Base-by-base conservation (phyloP, 2,113 vertebrate species). In the Scomber japonicus region DNA sequence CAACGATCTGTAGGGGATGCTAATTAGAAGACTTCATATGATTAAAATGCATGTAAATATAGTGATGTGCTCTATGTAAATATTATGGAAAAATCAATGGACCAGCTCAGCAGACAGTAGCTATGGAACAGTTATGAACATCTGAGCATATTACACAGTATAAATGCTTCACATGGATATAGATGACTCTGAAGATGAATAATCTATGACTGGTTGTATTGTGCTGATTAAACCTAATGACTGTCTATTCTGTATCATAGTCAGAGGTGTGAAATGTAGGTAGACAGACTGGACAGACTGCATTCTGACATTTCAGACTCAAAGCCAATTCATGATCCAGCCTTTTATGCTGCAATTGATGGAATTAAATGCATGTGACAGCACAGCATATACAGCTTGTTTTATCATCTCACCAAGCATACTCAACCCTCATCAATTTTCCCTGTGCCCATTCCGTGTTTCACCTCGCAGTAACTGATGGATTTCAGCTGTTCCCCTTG, bases 381-480 rank as follows among this genome's bases (percentile, higher is more conserved):
- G 61, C 50, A 1, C 13, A 17, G 44, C 55, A 48, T 8, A 77
- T 55, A 44, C 61, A 60, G 66, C 74, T 85, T 64, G 72, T 85
- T 87, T 90, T 60, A 75, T 81, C 75, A 75, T 76, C 65, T 40
- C 4, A 8, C 5, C 8, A 57, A 51, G 63, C 11, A 10, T 57
- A 2, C 71, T 83, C 57, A 57, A n/a, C 49, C 75, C 59, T 59
- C 81, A 71, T 86, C 75, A 3, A 1, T 84, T 84, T 81, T 3
- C 71, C 21, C 19, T 3, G 17, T 2, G 21, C 8, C 50, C 45
- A 46, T 62, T 80, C 35, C 54, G 70, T 66, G 78, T 72, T 84
- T 87, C 78, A 85, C 76, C 80, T 81, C 83, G 78, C 85, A 88
- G 77, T 85, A 82, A 88, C 75, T 83, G 85, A 92, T 88, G 85